Conservation (phyloP, 2,888 invertebrate genomes). For the Smittia aterrima region DNA sequence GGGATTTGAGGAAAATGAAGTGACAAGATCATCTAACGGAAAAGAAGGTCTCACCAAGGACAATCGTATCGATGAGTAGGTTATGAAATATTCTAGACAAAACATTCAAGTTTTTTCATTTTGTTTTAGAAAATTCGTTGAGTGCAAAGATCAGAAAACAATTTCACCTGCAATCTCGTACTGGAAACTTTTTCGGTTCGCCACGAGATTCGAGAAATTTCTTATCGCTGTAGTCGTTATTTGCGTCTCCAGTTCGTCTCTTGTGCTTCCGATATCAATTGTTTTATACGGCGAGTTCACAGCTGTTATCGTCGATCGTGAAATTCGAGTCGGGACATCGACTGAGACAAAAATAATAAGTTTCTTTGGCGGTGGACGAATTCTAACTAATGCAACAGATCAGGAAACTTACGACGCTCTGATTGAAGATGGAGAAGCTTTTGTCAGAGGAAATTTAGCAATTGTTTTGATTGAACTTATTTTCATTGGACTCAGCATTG, state of each 20-base stretch:
- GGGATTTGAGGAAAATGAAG: not conserved
- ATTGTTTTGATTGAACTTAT: slow-evolving; percentile 61
- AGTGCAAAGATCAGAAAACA: not conserved
- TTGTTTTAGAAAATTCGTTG: slow-evolving; percentile 1
- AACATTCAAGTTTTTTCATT: not conserved
- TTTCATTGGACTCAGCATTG: slow-evolving; percentile 61
- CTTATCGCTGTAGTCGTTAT: slow-evolving; percentile 57
- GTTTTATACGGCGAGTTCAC: slow-evolving; percentile 73
- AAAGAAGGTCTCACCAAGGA: not conserved
- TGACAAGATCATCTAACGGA: not conserved
- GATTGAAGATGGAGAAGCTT: slow-evolving; percentile 63
- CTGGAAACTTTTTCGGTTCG: slow-evolving; percentile 60
- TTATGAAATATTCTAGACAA: not conserved
- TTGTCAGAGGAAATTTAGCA: slow-evolving; percentile 60
- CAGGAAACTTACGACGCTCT: slow-evolving; percentile 61
- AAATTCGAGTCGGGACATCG: slow-evolving; percentile 59
- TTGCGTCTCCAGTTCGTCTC: slow-evolving; percentile 59
- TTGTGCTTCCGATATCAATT: slow-evolving; percentile 64
- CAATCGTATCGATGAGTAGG: not conserved
- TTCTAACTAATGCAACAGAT: slow-evolving; percentile 59
- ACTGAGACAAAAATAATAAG: slow-evolving; percentile 56
- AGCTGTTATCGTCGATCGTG: slow-evolving; percentile 65
- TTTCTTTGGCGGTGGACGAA: slow-evolving; percentile 64
- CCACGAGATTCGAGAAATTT: slow-evolving; percentile 59
- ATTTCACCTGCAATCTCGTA: not conserved